A percentile compares a stretch with the other conserved stretches of the same genome.
phyloP scores from a whole-genome alignment of 2,113 vertebrate genomes.

The Parotia lawesii region DNA sequence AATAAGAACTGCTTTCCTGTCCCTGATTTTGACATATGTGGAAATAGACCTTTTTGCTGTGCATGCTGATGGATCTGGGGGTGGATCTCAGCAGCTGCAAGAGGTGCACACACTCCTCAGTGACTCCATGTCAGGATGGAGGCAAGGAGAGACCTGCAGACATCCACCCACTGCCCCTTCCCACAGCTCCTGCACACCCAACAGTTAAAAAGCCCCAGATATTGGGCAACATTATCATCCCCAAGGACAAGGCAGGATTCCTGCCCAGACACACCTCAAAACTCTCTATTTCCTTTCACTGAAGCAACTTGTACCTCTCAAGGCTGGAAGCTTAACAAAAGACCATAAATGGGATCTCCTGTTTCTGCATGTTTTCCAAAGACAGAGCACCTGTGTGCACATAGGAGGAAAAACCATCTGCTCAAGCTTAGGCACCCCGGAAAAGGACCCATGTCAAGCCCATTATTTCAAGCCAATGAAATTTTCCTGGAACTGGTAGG shows the following conservation, averaged over 20 bases:
- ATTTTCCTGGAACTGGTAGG: not conserved
- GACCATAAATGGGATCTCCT: not conserved
- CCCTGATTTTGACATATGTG: not conserved
- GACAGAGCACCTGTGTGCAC: not conserved
- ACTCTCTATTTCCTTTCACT: not conserved
- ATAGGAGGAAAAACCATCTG: not conserved
- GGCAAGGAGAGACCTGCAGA: not conserved
- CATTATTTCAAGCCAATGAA: not conserved
- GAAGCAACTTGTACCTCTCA: not conserved
- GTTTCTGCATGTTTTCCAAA: not conserved
- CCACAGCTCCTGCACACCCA: not conserved
- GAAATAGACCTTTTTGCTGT: not conserved
- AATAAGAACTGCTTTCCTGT: not conserved
- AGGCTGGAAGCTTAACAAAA: not conserved
- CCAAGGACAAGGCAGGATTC: not conserved
- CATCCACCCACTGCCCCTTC: not conserved
- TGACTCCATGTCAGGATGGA: rapidly evolving
- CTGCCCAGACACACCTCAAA: rapidly evolving
- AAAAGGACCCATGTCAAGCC: not conserved
- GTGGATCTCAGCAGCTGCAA: not conserved
- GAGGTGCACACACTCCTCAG: not conserved
- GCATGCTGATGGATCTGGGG: not conserved
- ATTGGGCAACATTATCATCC: not conserved
- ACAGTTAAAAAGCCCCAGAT: not conserved
- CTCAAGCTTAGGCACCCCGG: not conserved